phyloP scores from a whole-genome alignment of 2,888 invertebrate species.

The Andrena trimmerana region DNA sequence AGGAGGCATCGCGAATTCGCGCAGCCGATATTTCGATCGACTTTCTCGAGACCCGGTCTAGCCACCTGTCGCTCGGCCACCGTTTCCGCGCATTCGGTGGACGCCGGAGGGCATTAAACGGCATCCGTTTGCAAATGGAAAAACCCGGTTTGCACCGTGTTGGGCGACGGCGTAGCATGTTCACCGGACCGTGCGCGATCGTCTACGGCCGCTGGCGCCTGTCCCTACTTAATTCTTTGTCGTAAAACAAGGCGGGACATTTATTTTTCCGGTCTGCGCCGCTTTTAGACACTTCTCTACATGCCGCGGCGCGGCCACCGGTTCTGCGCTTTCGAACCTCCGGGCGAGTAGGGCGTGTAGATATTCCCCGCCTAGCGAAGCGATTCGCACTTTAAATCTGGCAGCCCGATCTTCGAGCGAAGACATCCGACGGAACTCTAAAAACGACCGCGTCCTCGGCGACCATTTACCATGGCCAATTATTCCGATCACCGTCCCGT shows the following conservation, averaged over 20 bases:
- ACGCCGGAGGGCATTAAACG: slow-evolving; percentile 67
- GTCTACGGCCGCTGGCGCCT: slow-evolving; percentile 70
- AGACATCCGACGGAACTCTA: too few relatives aligned
- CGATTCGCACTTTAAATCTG: slow-evolving; percentile 13
- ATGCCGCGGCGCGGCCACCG: slow-evolving; percentile 1
- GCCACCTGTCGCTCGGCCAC: slow-evolving; percentile 56
- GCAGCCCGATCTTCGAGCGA: too few relatives aligned
- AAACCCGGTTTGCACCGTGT: slow-evolving; percentile 58
- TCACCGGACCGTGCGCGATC: slow-evolving; percentile 66
- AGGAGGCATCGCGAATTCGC: too few relatives aligned
- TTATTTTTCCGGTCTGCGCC: slow-evolving; percentile 43
- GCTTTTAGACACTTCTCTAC: slow-evolving; percentile 19
- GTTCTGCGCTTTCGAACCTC: slow-evolving; percentile 4
- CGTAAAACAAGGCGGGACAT: slow-evolving; percentile 51
- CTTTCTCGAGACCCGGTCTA: slow-evolving; percentile 23
- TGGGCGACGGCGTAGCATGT: slow-evolving; percentile 43
- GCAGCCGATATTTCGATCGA: slow-evolving; percentile 3
- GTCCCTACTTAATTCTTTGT: slow-evolving; percentile 59
- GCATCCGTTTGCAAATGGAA: slow-evolving; percentile 66
- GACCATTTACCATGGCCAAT: neutral
- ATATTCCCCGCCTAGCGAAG: neutral
- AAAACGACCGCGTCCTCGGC: slow-evolving; percentile 9
- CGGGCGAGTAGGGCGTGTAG: too few relatives aligned
- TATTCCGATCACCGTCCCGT: slow-evolving; percentile 17
- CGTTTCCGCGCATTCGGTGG: slow-evolving; percentile 61